Evolutionary conservation across 53 echinoderm and acorn worm species (phyloP), one percentile per base, ranked within the genome.

Genomic region (Stichopus horrens): DNA sequence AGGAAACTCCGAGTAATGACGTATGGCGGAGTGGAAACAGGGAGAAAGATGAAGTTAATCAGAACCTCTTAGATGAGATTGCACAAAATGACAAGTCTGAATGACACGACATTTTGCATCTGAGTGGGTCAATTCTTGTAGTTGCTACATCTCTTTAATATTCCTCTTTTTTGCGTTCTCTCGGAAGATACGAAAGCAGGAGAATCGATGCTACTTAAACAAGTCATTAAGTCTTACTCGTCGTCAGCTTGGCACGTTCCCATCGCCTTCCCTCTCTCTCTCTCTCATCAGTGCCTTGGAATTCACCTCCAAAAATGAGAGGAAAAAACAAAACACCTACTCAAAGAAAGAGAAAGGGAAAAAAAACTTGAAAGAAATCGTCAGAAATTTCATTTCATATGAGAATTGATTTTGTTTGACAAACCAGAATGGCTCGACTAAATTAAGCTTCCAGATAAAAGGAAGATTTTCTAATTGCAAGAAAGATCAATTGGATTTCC

Each of bases 361-460:
- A 71, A 71, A 16, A 75, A 10, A 57, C 81, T 19, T 21, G 11
- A 75, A 18, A 71, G 71, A 81, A 81, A 81, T 81, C 56, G 57
- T 81, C 81, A 19, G 57, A 81, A 52, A 58, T 81, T 81, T 81
- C 81, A 57, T 81, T 81, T 58, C 81, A 57, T 58, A 8, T 5
- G n/a, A 81, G 81, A 81, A 81, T 81, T 81, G 81, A 81, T 81
- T 81, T 81, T 81, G 81, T 81, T 81, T 81, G 81, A 81, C 55
- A 81, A 81, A 81, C 81, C 81, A 81, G 81, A 81, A 81, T 57
- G 58, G 58, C 9, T 81, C 57, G 55, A 56, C 58, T 81, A 81
- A 81, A 81, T 81, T 81, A 53, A 81, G 79, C 81, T 81, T 81
- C 55, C 18, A n/a, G 81, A 81, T 56, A 81, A 81, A 81, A 58